Conservation (phyloP, 2,797 vertebrate genomes). For the Aldrovandia affinis region DNA sequence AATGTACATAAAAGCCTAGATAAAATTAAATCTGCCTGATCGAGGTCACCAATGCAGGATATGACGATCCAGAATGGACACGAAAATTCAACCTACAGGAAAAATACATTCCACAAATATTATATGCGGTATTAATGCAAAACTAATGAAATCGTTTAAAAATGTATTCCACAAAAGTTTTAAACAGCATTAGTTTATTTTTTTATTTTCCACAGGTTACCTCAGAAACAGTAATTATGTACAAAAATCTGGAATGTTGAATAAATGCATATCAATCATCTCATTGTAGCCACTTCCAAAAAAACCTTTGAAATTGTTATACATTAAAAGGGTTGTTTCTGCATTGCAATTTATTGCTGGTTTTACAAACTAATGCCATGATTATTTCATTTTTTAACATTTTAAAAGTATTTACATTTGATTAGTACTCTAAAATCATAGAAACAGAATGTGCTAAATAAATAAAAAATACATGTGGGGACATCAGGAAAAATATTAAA, state of each 20-base stretch:
- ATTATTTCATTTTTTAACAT: constrained; percentile 62
- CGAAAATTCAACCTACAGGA: background rate
- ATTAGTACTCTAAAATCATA: constrained; percentile 77
- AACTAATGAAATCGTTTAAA: background rate
- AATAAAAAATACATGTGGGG: constrained; percentile 80
- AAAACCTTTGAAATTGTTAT: constrained; percentile 76
- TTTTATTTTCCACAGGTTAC: constrained; percentile 86
- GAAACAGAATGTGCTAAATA: constrained; percentile 74
- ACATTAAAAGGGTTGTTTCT: constrained; percentile 81
- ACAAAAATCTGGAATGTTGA: constrained; percentile 97
- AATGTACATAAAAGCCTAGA: background rate
- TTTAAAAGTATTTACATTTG: constrained; percentile 82
- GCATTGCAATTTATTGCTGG: constrained; percentile 88
- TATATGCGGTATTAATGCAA: background rate
- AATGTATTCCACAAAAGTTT: constrained; percentile 40
- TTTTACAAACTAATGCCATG: constrained; percentile 80
- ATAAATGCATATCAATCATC: constrained; percentile 85
- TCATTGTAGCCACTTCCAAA: constrained; percentile 75
- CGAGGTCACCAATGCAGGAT: background rate
- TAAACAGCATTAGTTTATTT: constrained; percentile 92
- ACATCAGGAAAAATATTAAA: constrained; percentile 62
- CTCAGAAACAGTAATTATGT: constrained; percentile 90
- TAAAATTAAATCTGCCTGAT: background rate
- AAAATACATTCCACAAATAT: background rate
- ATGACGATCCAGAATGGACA: background rate